Base-by-base conservation (phyloP, 1,140 invertebrate species). In the Copidosoma floridanum region DNA sequence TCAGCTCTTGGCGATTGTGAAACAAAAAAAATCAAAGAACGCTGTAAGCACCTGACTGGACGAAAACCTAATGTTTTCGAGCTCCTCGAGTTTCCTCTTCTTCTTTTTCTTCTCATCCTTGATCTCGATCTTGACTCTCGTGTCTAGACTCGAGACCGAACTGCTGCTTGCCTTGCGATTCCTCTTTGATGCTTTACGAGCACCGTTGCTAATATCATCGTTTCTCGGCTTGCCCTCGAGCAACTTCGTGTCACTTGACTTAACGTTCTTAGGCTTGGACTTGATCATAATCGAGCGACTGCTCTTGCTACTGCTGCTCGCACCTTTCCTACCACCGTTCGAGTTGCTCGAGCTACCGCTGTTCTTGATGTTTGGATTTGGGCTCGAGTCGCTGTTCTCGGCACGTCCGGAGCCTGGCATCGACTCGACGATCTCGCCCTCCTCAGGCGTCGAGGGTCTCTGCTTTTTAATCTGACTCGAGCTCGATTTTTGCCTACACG, bases 161-260 rank as follows among this genome's bases (percentile, higher is more conserved):
- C 81, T 83, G 59, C 77, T 75, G 66, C 82, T 83, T 38, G 77
- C 72, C 60, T 77, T 80, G 66, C 82, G 72, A 78, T 83, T 83
- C 53, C 82, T 72, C 65, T 82, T 83, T 40, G 65, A 38, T 23
- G 53, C 47, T 16, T 47, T 51, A 54, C 38, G 50, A 27, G 44
- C 64, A 35, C 61, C 16, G 23, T 37, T 24, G 24, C 37, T 41
- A 29, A n/a, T 27, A 52, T 38, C 68, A 62, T 26, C 59, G 47
- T 40, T 43, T 18, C 27, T 48, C 51, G 61, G 55, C 47, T 38
- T 24, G 7, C 8, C 8, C 3, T 12, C 24, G 10, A 1, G 0
- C 58, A 55, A 52, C 63, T 61, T 55, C 38, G 44, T 54, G 65
- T 61, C 55, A 43, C 55, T 57, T 50, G 57, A 48, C 32, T 63